Percentiles rank a stretch among this genome's conserved stretches.
These are phyloP conservation scores for Hymenochirus boettgeri DNA, from an alignment of 2,113 vertebrate genomes.

Conservation along the genomic window DNA sequence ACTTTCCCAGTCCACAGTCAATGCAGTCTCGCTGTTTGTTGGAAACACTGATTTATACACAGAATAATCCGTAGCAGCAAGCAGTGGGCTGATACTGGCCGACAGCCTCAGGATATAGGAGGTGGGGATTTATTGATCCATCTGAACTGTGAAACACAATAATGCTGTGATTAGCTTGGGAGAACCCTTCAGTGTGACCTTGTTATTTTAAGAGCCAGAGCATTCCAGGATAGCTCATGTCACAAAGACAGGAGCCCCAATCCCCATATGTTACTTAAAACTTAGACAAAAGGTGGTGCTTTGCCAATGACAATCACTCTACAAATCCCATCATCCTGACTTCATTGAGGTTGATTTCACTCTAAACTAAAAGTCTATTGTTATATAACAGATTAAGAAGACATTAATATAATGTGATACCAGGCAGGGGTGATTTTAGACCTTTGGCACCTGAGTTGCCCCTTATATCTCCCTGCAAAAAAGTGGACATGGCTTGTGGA, in stretches of 20 bases:
- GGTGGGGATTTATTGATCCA: neutral
- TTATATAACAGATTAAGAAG: no score
- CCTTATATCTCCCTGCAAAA: no score
- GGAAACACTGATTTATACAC: slow-evolving; percentile 11
- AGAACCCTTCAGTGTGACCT: slow-evolving; percentile 41
- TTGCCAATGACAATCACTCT: no score
- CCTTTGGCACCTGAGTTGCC: no score
- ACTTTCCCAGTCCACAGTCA: neutral
- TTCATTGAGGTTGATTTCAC: no score
- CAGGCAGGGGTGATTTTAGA: no score
- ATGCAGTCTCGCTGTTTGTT: neutral
- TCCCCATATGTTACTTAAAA: neutral
- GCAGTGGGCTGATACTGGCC: slow-evolving; percentile 1
- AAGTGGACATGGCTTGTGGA: no score
- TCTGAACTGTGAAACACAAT: slow-evolving; percentile 2
- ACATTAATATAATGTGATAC: no score
- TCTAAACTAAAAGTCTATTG: no score
- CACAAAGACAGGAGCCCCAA: neutral
- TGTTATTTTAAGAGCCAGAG: slow-evolving; percentile 27
- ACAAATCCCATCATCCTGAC: no score
- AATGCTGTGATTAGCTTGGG: slow-evolving; percentile 16
- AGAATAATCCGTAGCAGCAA: slow-evolving; percentile 11
- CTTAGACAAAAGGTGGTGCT: no score
- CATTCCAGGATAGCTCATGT: neutral
- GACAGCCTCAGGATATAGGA: slow-evolving; percentile 25